Evolutionary conservation across 53 echinoderm and acorn worm genomes (phyloP).

Genomic region (Astropecten irregularis): DNA sequence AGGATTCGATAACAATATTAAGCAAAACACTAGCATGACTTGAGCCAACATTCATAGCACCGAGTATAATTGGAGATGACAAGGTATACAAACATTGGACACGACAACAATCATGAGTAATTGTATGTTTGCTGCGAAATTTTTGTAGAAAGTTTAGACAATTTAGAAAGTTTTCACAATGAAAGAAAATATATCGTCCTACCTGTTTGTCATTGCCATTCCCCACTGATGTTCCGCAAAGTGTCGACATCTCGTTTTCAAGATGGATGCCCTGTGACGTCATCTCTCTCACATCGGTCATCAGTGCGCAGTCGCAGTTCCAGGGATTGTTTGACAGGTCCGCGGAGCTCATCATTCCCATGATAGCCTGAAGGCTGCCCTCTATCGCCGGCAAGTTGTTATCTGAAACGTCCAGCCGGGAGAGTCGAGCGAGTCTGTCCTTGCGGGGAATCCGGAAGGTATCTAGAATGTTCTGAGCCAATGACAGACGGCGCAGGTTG

Average conservation of each 20-base stretch:
- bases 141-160: too few species aligned
- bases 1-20: too few species aligned
- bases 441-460: constrained; percentile 15
- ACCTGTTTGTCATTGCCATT: too few species aligned
- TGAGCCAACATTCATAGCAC: too few species aligned
- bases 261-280: constrained; percentile 3
- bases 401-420: constrained; percentile 16
- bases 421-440: constrained; percentile 7
- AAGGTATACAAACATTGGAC: too few species aligned
- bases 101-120: too few species aligned
- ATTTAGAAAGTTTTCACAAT: too few species aligned
- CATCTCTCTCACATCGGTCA: constrained; percentile 26
- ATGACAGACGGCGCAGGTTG: constrained; percentile 1
- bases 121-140: too few species aligned
- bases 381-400: constrained; percentile 46
- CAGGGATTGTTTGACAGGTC: constrained; percentile 68
- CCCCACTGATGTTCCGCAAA: not conserved
- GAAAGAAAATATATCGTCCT: too few species aligned
- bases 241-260: constrained; percentile 8
- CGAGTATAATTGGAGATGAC: too few species aligned
- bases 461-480: constrained; percentile 21
- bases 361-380: constrained; percentile 11
- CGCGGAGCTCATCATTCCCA: constrained; percentile 42
- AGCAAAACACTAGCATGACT: too few species aligned
- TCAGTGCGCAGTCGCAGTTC: constrained; percentile 60